Conservation (phyloP, 2,888 invertebrate genomes). For the Pristionchus fissidentatus region DNA sequence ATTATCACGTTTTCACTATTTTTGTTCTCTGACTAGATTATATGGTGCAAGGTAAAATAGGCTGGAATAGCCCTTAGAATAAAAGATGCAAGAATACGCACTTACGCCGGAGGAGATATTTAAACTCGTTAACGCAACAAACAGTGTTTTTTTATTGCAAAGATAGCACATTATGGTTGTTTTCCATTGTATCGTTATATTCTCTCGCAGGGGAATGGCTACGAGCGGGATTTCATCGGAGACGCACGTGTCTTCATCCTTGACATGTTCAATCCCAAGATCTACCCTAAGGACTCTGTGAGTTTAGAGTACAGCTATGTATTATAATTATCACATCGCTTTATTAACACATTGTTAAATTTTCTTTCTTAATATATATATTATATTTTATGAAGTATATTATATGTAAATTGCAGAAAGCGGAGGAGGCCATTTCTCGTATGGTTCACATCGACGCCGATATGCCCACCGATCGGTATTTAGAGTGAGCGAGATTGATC, state of each 20-base stretch:
- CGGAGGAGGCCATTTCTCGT: conserved; percentile 44
- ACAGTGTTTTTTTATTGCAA: no score
- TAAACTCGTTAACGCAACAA: no score
- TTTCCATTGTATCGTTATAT: background rate
- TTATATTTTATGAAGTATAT: background rate
- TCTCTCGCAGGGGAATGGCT: conserved; percentile 85
- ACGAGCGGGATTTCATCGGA: conserved; percentile 86
- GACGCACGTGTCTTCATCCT: conserved; percentile 86
- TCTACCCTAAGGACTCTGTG: conserved; percentile 84
- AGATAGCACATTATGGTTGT: no score
- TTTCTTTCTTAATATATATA: no score
- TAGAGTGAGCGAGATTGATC: conserved; percentile 40
- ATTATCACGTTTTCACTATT: no score
- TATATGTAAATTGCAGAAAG: conserved; percentile 9
- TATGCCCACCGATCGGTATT: conserved; percentile 46
- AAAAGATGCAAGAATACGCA: no score
- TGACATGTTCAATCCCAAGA: conserved; percentile 87
- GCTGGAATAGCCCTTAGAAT: no score
- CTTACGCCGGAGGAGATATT: conserved; percentile 12
- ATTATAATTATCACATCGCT: no score
- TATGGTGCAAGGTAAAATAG: no score
- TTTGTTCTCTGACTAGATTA: no score
- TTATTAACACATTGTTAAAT: no score
- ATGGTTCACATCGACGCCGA: conserved; percentile 39
- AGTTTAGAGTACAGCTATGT: no score